These are phyloP conservation scores for Drosophila antonietae DNA, from an alignment of 2,888 invertebrate species.

Conservation along the genomic window DNA sequence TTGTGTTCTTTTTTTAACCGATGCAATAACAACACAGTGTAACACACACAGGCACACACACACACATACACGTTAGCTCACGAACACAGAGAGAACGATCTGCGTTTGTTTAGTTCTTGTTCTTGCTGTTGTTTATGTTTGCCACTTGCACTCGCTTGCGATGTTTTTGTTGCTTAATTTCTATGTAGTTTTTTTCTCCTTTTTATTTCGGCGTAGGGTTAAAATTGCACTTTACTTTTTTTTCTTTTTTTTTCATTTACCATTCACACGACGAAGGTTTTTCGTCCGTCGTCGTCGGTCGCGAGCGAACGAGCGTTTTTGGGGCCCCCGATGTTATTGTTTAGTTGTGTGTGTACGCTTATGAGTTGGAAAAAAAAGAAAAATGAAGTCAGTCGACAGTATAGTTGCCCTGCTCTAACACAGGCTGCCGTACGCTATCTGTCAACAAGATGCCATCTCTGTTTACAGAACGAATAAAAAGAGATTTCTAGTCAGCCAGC, in stretches of 20 bases:
- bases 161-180: slow-evolving; percentile 74
- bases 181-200: slow-evolving; percentile 47
- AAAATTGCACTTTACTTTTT: slow-evolving; percentile 66
- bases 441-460: slow-evolving; percentile 25
- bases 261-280: slow-evolving; percentile 76
- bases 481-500: slow-evolving; percentile 24
- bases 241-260: slow-evolving; percentile 57
- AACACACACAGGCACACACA: slow-evolving; percentile 42
- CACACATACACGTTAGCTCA: slow-evolving; percentile 19
- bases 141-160: slow-evolving; percentile 66
- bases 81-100: slow-evolving; percentile 40
- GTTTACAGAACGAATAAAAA: slow-evolving; percentile 40
- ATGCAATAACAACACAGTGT: slow-evolving; percentile 54
- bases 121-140: slow-evolving; percentile 73
- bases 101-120: slow-evolving; percentile 62
- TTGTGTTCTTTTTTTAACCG: slow-evolving; percentile 54
- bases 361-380: slow-evolving; percentile 41
- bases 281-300: slow-evolving; percentile 60
- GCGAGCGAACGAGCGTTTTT: slow-evolving; percentile 68
- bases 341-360: slow-evolving; percentile 63
- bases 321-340: slow-evolving; percentile 75
- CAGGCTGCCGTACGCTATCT: neutral
- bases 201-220: slow-evolving; percentile 66
- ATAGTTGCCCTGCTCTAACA: slow-evolving; percentile 46
- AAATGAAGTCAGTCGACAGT: slow-evolving; percentile 22